phyloP scores from a whole-genome alignment of 2,888 invertebrate species.

The Ganaspis brasiliensis region DNA sequence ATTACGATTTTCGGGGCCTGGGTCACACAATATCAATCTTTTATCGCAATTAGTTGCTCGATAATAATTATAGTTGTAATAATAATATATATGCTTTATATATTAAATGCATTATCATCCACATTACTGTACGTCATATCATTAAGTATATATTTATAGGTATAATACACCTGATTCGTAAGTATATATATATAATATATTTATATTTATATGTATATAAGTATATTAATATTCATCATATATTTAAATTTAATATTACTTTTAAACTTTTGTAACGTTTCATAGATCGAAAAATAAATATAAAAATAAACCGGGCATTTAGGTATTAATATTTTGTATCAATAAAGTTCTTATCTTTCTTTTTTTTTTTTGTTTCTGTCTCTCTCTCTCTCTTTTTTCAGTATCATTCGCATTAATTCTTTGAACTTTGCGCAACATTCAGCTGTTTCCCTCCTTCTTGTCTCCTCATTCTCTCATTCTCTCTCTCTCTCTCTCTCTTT shows the following conservation, averaged over 20 bases:
- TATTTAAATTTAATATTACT: constrained; percentile 78
- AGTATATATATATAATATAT: background rate
- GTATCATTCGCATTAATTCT: constrained; percentile 47
- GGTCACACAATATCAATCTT: constrained; percentile 62
- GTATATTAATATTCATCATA: constrained; percentile 69
- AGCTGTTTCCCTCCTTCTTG: constrained; percentile 44
- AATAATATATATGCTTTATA: constrained; percentile 19
- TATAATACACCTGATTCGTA: constrained; percentile 63
- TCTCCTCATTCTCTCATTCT: too few species aligned
- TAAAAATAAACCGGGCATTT: constrained; percentile 81
- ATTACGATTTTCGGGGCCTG: constrained; percentile 61
- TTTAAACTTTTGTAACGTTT: constrained; percentile 81
- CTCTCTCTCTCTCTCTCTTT: constrained; percentile 39
- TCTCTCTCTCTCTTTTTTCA: constrained; percentile 49
- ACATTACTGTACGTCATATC: constrained; percentile 61
- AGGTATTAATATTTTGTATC: constrained; percentile 81
- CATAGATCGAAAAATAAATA: constrained; percentile 80
- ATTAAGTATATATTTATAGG: constrained; percentile 59
- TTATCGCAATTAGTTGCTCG: constrained; percentile 45
- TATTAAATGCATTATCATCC: constrained; percentile 57
- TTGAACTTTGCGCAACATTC: constrained; percentile 41
- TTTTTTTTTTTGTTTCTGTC: constrained; percentile 57
- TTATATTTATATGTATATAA: constrained; percentile 55
- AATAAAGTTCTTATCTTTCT: constrained; percentile 73
- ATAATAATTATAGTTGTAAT: constrained; percentile 12